phyloP scores from a whole-genome alignment of 2,797 vertebrate species.

The Mareca penelope region DNA sequence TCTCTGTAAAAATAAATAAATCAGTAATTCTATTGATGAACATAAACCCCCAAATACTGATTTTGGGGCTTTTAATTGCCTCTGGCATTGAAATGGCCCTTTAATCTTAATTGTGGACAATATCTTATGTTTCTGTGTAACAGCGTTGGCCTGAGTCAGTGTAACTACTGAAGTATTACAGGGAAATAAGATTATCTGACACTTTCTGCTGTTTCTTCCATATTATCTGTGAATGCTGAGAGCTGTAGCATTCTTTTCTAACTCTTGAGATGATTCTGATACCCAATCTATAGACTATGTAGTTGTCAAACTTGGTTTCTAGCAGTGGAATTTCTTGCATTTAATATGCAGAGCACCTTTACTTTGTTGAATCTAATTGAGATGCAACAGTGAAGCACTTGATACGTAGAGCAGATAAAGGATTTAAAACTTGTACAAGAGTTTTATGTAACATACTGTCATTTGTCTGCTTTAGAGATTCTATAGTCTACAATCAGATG shows the following conservation, averaged over 20 bases:
- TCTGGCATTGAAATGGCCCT: not conserved
- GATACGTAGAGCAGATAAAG: not conserved
- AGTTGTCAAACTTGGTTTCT: not conserved
- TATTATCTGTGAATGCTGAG: not conserved
- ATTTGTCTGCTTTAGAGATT: not conserved
- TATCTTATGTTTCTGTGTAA: not conserved
- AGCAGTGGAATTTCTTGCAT: not conserved
- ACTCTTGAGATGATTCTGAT: not conserved
- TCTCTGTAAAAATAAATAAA: not conserved
- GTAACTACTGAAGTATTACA: not conserved
- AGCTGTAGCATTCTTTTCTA: not conserved
- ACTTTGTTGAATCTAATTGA: not conserved
- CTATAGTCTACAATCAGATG: not conserved
- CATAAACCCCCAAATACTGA: not conserved
- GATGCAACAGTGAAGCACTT: not conserved
- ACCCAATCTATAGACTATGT: not conserved
- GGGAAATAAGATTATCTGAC: not conserved
- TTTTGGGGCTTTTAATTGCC: not conserved
- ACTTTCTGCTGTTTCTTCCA: not conserved
- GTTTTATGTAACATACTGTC: not conserved
- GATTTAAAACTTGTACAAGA: not conserved
- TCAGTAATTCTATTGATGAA: not conserved
- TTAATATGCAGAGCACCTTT: not conserved
- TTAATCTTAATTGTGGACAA: not conserved
- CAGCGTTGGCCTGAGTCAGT: not conserved